These are phyloP conservation scores for Dicentrarchus labrax DNA, from an alignment of 2,113 vertebrate genomes.

Conservation along the genomic window DNA sequence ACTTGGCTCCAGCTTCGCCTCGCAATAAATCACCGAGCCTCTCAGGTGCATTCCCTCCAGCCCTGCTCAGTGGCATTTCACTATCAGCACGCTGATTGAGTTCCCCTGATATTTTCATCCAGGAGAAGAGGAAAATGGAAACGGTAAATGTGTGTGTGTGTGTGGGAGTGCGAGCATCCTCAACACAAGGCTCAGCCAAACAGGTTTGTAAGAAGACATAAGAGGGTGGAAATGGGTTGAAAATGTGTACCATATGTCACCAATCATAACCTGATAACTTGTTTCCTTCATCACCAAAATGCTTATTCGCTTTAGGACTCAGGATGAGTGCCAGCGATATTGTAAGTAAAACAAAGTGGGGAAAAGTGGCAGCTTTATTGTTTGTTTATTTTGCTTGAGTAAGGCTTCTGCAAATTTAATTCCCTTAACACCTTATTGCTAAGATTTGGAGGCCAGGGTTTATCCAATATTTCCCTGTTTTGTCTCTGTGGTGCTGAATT, in stretches of 20 bases:
- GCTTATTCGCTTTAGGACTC: neutral
- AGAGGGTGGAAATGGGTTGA: neutral
- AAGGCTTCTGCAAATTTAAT: slow-evolving; percentile 40
- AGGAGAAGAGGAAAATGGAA: slow-evolving; percentile 54
- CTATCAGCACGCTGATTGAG: slow-evolving; percentile 82
- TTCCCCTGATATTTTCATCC: slow-evolving; percentile 73
- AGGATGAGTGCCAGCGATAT: neutral
- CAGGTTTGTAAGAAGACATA: neutral
- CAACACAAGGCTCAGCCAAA: neutral
- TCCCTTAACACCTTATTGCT: slow-evolving; percentile 30
- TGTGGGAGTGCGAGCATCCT: neutral
- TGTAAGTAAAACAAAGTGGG: neutral
- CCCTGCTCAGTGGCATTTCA: slow-evolving; percentile 77
- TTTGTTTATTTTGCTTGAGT: slow-evolving; percentile 46
- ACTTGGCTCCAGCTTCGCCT: slow-evolving; percentile 79
- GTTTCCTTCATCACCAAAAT: neutral
- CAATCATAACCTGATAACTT: neutral
- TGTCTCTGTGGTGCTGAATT: slow-evolving; percentile 7
- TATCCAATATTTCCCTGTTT: neutral
- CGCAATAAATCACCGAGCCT: slow-evolving; percentile 85
- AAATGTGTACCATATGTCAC: neutral
- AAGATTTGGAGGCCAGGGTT: slow-evolving; percentile 37
- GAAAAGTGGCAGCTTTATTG: slow-evolving; percentile 22
- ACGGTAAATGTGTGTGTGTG: neutral
- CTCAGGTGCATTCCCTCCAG: slow-evolving; percentile 82